Percentiles rank a stretch among this genome's conserved stretches.
phyloP scores from a whole-genome alignment of 2,888 invertebrate species.

The Micoletzkya japonica region DNA sequence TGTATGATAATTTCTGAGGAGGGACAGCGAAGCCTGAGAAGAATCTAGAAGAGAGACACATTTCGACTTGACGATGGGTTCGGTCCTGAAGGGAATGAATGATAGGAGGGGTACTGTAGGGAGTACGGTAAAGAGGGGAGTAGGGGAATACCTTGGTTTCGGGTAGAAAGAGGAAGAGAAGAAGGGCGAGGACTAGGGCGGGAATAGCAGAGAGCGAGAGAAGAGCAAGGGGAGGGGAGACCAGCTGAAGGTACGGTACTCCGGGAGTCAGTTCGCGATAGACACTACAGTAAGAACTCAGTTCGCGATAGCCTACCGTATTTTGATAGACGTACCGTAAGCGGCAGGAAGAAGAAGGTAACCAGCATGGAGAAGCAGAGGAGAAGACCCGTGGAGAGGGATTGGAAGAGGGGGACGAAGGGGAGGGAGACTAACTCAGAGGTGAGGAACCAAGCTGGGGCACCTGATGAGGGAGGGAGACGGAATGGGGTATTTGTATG shows the following conservation, averaged over 20 bases:
- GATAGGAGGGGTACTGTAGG: background rate
- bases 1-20: too few species aligned
- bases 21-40: constrained; percentile 19
- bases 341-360: constrained; percentile 52
- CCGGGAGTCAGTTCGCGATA: too few species aligned
- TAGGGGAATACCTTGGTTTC: constrained; percentile 47
- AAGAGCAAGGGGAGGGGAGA: constrained; percentile 31
- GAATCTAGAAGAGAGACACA: background rate
- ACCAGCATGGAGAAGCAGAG: constrained; percentile 49
- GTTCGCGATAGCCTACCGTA: background rate
- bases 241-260: constrained; percentile 3
- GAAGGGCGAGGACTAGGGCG: constrained; percentile 49
- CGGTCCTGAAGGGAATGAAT: constrained; percentile 4
- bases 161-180: constrained; percentile 55
- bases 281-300: too few species aligned
- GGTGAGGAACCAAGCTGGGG: constrained; percentile 62
- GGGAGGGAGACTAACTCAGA: constrained; percentile 53
- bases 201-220: constrained; percentile 52
- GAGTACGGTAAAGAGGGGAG: background rate
- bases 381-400: constrained; percentile 54
- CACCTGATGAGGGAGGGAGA: constrained; percentile 38
- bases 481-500: too few species aligned
- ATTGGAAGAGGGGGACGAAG: constrained; percentile 43
- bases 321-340: constrained; percentile 33
- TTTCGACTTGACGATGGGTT: constrained; percentile 1